phyloP scores from a whole-genome alignment of 2,113 vertebrate species.

The Hippocampus comes region DNA sequence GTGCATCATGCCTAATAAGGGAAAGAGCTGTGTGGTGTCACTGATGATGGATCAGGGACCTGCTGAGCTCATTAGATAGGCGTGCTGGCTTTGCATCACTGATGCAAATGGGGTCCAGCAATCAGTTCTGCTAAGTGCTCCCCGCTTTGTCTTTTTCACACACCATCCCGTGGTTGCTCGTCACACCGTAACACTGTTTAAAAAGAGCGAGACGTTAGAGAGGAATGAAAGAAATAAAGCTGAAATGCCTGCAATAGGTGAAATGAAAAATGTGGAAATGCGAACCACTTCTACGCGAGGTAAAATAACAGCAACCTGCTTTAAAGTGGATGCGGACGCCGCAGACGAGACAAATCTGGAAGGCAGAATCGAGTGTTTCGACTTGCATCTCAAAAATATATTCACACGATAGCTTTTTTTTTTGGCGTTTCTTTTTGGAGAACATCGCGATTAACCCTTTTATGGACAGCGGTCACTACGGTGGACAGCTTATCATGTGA shows the following conservation, averaged over 20 bases:
- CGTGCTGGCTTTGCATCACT: conserved; percentile 80
- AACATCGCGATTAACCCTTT: neutral
- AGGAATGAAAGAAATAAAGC: neutral
- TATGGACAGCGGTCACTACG: no score
- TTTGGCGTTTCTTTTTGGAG: no score
- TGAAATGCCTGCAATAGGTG: neutral
- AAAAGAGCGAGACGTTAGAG: neutral
- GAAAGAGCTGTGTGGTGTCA: conserved; percentile 77
- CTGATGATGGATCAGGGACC: conserved; percentile 91
- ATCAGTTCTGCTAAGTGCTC: conserved; percentile 88
- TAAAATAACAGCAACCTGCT: neutral
- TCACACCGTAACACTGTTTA: neutral
- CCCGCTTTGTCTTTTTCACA: conserved; percentile 43
- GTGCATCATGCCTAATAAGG: conserved; percentile 76
- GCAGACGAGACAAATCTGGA: no score
- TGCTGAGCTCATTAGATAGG: conserved; percentile 88
- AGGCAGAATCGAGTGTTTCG: no score
- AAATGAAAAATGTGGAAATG: neutral
- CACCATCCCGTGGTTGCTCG: neutral
- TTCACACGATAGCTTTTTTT: no score
- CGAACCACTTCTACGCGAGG: neutral
- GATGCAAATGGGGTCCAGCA: conserved; percentile 76
- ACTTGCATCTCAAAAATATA: no score
- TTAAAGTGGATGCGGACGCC: neutral
- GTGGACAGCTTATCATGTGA: no score